Base-by-base conservation (phyloP, 2,888 invertebrate species). In the Metellina segmentata region DNA sequence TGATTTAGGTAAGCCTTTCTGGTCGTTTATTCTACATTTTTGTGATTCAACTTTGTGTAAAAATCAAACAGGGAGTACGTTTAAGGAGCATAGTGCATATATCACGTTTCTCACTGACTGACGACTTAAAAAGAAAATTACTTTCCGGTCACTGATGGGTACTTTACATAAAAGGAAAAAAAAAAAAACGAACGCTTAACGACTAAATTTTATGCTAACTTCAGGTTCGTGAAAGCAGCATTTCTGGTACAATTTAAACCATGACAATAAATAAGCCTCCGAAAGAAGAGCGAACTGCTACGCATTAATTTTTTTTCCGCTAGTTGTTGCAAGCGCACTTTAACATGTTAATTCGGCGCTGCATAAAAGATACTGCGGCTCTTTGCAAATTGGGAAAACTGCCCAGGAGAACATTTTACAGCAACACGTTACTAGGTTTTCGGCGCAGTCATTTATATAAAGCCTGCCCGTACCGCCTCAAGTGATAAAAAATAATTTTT, bases 401-500 rank as follows among this genome's bases (percentile, higher is more conserved):
- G 61, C 61, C 61, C 61, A 61, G 9, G 61, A 61, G 61, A 61
- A 61, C 16, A 11, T 85, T 81, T 69, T 69, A 19, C 51, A 20
- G 74, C 88, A 88, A 88, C 81, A 81, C 81, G 88, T 88, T 61
- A 61, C 11, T 16, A 61, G 11, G 61, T 61, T 16, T 11, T 61
- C 81, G 19, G 71, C 16, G 71, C 51, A 87, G 81, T 88, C 69
- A 81, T 74, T 74, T 81, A 75, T 69, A 20, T 49, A 70, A 86
- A 69, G 77, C 75, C 9, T 16, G 16, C 81, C 53, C 71, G 61
- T n/a, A 61, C 69, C 16, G 49, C 5, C 81, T 81, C 52, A 79
- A 77, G 89, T 77, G 85, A 83, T 81, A 90, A 90, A 85, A 89
- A 89, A 89, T 83, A 83, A 85, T 90, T 88, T 79, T 19, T 20